phyloP scores from a whole-genome alignment of 1,140 invertebrate species.

The Chionoecetes opilio region DNA sequence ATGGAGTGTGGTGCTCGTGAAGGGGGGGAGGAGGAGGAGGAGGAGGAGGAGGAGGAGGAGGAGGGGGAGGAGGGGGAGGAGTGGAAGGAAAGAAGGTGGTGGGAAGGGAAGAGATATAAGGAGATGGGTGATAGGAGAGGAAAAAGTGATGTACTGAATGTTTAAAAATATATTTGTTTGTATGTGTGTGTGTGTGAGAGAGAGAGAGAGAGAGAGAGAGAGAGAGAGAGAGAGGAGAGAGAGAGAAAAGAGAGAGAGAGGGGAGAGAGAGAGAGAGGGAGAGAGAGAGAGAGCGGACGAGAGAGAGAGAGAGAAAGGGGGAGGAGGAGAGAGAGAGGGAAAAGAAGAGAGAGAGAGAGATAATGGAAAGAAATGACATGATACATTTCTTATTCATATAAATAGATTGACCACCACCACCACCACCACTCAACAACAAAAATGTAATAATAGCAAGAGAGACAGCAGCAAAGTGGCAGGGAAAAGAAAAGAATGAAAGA shows the following conservation, averaged over 20 bases:
- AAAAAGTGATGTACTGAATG: neutral
- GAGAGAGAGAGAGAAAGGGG: too few species aligned
- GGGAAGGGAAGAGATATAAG: neutral
- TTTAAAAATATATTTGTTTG: neutral
- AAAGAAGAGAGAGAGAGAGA: neutral
- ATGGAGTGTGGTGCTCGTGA: slow-evolving; percentile 60
- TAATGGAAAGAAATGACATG: neutral
- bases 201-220: slow-evolving; percentile 24
- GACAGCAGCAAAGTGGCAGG: neutral
- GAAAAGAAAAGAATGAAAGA: neutral
- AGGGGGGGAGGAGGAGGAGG: neutral
- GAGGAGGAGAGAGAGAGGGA: neutral
- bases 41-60: neutral
- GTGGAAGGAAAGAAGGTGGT: too few species aligned
- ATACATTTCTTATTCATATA: neutral
- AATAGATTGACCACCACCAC: neutral
- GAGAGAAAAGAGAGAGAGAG: neutral
- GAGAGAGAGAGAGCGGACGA: too few species aligned
- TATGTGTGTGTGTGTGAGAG: slow-evolving; percentile 34
- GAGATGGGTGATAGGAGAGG: neutral
- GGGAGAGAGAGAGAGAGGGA: too few species aligned
- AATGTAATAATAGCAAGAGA: neutral
- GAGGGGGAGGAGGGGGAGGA: neutral
- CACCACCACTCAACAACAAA: neutral
- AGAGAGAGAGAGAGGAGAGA: slow-evolving; percentile 27